Base-by-base conservation (phyloP, 2,113 vertebrate species). In the Panthera tigris region DNA sequence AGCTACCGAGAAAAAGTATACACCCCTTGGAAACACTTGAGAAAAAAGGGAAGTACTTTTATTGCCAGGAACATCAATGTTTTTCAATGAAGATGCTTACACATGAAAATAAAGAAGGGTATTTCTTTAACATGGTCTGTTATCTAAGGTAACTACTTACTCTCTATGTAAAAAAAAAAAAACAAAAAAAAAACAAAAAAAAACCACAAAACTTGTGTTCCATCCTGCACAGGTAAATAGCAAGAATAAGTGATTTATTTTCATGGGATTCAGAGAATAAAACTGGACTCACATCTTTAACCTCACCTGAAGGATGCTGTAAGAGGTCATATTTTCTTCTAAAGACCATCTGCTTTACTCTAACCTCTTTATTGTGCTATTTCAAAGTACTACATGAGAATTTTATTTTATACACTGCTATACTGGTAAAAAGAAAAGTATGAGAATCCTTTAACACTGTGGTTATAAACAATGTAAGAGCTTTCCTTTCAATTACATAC, bases 401-500 rank as follows among this genome's bases (percentile, higher is more conserved):
- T n/a, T 86, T 84, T 81, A 68, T 55, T 71, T 80, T 50, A 74
- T 16, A 92, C 0, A 83, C 13, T 81, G 71, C 69, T 81, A 65
- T 57, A 83, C 4, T 31, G 6, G 74, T 55, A 96, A n/a, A 82
- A 74, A 96, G 57, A 39, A 87, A 89, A 91, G n/a, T 63, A n/a
- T 18, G 4, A 89, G 61, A 80, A 76, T 36, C 41, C 33, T 87
- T 36, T 63, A 89, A 65, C 14, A 89, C 10, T n/a, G 91, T 16
- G 8, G 21, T 83, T 86, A 87, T 50, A 86, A 97, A 93, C 19
- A 55, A 76, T 66, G n/a, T 52, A 94, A 94, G 63, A 83, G 61
- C 25, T 94, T 93, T 91, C 78, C 12, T 80, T 91, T 94, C 84
- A 96, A 92, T 52, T 94, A 69, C 50, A 81, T 52, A 91, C 0